Percentiles rank a stretch among this genome's conserved stretches.
Conservation (phyloP, 2,888 invertebrate genomes). For the Meta bourneti region DNA sequence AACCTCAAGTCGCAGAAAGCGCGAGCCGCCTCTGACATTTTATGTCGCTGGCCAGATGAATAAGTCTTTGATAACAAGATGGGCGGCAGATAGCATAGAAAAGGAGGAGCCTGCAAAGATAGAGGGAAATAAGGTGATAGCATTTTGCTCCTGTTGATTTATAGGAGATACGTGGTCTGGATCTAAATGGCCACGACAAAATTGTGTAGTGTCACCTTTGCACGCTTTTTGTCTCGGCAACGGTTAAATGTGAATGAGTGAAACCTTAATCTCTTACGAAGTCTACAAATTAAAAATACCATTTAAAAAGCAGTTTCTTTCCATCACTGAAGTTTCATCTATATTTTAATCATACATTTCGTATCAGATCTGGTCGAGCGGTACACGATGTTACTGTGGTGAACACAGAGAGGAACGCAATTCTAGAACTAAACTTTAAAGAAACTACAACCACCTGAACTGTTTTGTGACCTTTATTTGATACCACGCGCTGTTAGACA, state of each 20-base stretch:
- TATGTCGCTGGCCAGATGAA: conserved; percentile 29
- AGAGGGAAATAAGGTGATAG: conserved; percentile 35
- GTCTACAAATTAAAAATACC: neutral
- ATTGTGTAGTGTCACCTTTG: neutral
- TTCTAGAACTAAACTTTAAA: too few species aligned
- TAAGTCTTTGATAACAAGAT: conserved; percentile 66
- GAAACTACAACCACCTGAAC: too few species aligned
- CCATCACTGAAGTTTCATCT: too few species aligned
- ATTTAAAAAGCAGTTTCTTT: too few species aligned
- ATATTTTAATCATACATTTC: too few species aligned
- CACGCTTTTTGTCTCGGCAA: neutral
- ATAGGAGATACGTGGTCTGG: conserved; percentile 43
- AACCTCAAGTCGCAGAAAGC: conserved; percentile 13
- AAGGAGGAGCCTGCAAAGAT: conserved; percentile 15
- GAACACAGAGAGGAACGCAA: too few species aligned
- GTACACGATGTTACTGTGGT: too few species aligned
- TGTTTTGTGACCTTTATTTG: too few species aligned
- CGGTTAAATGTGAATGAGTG: neutral
- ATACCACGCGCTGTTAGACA: too few species aligned
- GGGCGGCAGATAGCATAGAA: conserved; percentile 19
- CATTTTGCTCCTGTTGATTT: conserved; percentile 58
- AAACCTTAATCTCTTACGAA: neutral
- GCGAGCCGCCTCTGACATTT: conserved; percentile 30
- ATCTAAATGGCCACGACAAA: neutral
- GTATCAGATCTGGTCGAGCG: too few species aligned